These are phyloP conservation scores for Acropora tenuis DNA, from an alignment of 64 coral and sea anemone species.

Conservation along the genomic window DNA sequence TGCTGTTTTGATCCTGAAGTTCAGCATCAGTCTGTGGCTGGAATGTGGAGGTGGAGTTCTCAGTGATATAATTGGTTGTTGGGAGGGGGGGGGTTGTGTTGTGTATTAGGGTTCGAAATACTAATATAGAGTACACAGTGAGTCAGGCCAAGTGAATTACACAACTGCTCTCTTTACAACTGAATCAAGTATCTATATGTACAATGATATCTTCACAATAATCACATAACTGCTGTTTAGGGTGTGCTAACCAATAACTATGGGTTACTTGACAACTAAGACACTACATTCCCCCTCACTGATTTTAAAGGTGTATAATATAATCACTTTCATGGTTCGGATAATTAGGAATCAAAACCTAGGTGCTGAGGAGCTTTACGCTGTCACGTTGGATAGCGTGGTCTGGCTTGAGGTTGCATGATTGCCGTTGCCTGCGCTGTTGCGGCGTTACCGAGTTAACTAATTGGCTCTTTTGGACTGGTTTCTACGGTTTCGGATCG, in stretches of 20 bases:
- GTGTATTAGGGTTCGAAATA: too few relatives aligned
- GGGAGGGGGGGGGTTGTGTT: too few relatives aligned
- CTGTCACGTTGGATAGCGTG: not conserved
- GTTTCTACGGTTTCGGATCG: not conserved
- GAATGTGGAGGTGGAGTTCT: too few relatives aligned
- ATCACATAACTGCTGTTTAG: not conserved
- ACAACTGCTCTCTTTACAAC: not conserved
- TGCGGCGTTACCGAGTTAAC: not conserved
- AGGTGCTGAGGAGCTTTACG: not conserved
- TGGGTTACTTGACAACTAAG: not conserved
- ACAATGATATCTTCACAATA: not conserved
- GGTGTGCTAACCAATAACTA: not conserved
- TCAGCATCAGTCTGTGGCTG: too few relatives aligned
- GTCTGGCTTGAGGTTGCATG: not conserved
- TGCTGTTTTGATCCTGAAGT: too few relatives aligned
- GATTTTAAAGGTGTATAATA: not conserved
- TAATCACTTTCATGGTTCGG: not conserved
- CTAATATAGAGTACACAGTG: not conserved
- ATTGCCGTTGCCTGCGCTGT: not conserved
- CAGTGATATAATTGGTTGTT: too few relatives aligned
- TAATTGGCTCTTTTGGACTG: not conserved
- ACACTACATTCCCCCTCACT: constrained; percentile 16
- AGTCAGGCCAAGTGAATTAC: not conserved
- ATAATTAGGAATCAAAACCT: not conserved
- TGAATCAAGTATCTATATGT: not conserved